Evolutionary conservation across 1,140 invertebrate species (phyloP), one percentile per base, ranked within the genome.

Genomic region (Euglossa dilemma): DNA sequence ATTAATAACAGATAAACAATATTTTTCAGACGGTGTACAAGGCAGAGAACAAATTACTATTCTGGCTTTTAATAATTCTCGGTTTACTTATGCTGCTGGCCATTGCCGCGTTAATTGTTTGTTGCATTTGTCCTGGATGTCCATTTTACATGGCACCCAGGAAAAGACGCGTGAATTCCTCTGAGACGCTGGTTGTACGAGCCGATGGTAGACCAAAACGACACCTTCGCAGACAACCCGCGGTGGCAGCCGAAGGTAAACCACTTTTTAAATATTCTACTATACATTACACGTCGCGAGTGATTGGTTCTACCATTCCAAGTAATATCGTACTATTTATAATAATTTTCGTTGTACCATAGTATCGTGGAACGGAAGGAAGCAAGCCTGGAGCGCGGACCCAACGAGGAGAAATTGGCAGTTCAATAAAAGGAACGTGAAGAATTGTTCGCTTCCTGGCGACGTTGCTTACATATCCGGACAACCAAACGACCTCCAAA

Each of bases 101-200:
- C n/a, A 95, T 97, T 56, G 92, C 97, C 59, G 95, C 96, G 50
- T 92, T 97, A 56, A 96, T 98, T 72, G 94, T 97, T 43, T 98
- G 97, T 92, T 98, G 97, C 89, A 96, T 97, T 75, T 97, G 97
- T 91, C 96, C 96, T 86, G 96, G 96, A 85, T 98, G 97, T 94
- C 97, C 97, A 6, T 95, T 97, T 72, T 98, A 97, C 87, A 96
- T 96, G 93, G 96, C 96, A 69, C 96, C 97, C n/a, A 95, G 96
- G 94, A 97, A 96, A 95, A 95, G 96, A 94, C 95, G 96, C 94
- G 95, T 97, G 90, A 96, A 96, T 95, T 97, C 96, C 91, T 96
- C 96, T 91, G 96, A 97, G 95, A 96, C 96, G 92, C 95, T 96
- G 91, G 95, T 96, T 91, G 95, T 95, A 94, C 95, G 89, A 72